phyloP scores from a whole-genome alignment of 2,797 vertebrate genomes.

The Alcedo atthis region DNA sequence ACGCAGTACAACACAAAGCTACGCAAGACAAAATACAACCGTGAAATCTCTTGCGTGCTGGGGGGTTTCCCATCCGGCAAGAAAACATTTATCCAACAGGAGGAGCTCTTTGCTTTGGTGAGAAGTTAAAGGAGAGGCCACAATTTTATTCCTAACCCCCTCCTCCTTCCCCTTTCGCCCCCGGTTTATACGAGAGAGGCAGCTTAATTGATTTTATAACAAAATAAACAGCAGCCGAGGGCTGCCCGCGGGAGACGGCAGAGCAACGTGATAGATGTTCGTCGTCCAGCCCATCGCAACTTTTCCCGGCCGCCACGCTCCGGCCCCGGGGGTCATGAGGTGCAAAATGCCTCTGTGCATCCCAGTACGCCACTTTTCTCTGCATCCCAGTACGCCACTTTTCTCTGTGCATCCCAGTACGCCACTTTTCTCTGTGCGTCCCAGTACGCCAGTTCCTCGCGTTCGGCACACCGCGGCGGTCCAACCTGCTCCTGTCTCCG shows the following conservation, averaged over 20 bases:
- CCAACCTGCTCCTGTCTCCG: not conserved
- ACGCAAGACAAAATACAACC: not conserved
- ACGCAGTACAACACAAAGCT: not conserved
- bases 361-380: not conserved
- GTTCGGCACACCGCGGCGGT: not conserved
- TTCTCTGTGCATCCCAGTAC: not conserved
- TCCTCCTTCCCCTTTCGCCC: not conserved
- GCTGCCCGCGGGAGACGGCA: slow-evolving; percentile 6
- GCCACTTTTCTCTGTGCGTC: no score
- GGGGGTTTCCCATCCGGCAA: not conserved
- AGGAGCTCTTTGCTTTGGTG: slow-evolving; percentile 64
- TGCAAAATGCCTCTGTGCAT: not conserved
- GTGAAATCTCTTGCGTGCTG: not conserved
- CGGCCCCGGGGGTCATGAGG: not conserved
- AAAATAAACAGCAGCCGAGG: slow-evolving; percentile 54
- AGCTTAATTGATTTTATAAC: slow-evolving; percentile 69
- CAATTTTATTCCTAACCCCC: not conserved
- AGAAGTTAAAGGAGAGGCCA: slow-evolving; percentile 11
- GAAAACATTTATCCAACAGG: slow-evolving; percentile 46
- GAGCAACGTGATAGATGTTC: not conserved
- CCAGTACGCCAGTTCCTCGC: not conserved
- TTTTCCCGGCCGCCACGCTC: not conserved
- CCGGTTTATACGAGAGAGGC: slow-evolving; percentile 37
- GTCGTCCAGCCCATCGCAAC: not conserved
- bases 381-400: not conserved